Conservation (phyloP, 2,797 vertebrate species). For the Acipenser transmontanus region DNA sequence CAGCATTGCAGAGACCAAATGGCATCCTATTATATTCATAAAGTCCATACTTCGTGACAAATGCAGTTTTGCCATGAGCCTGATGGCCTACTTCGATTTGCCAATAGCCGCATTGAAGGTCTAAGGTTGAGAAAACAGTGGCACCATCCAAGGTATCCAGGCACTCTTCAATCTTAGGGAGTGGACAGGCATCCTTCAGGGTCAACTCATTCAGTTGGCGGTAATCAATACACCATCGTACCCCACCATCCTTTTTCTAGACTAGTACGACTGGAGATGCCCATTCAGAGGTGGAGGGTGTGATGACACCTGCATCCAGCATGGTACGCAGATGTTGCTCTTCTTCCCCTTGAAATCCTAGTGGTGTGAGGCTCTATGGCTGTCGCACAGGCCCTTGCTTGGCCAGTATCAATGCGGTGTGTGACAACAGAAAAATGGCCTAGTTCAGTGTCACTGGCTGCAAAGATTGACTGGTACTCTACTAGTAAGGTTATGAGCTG, state of each 20-base stretch:
- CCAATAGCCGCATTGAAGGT: too few species aligned
- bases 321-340: not conserved
- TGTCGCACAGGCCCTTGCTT: not conserved
- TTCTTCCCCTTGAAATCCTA: not conserved
- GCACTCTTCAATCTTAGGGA: too few species aligned
- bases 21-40: too few species aligned
- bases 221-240: not conserved
- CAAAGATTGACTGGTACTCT: not conserved
- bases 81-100: too few species aligned
- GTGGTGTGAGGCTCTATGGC: not conserved
- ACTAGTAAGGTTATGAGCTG: not conserved
- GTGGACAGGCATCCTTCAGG: too few species aligned
- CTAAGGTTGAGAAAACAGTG: too few species aligned
- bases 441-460: not conserved
- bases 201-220: not conserved
- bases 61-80: too few species aligned
- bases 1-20: too few species aligned
- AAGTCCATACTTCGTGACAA: too few species aligned
- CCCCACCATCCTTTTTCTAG: not conserved
- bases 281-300: not conserved
- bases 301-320: not conserved
- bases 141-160: too few species aligned
- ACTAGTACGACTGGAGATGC: not conserved
- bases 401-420: not conserved
- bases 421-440: not conserved